phyloP scores from a whole-genome alignment of 2,113 vertebrate genomes.

The Falco punctatus region DNA sequence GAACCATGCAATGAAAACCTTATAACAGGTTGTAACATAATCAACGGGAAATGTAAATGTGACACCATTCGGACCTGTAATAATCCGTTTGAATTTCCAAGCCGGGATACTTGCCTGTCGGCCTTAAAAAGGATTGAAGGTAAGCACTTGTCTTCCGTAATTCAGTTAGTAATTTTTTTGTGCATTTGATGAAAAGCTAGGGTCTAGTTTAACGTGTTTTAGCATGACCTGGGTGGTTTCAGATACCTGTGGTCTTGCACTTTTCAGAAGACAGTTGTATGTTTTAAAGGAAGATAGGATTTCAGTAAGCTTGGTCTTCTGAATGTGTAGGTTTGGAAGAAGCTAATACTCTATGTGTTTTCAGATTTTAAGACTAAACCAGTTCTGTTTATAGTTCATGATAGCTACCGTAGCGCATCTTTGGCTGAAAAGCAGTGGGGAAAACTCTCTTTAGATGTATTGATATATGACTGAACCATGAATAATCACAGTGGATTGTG shows the following conservation, averaged over 20 bases:
- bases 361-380: not conserved
- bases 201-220: not conserved
- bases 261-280: not conserved
- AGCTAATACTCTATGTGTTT: not conserved
- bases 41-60: constrained; percentile 88
- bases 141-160: constrained; percentile 66
- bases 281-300: not conserved
- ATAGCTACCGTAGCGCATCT: not conserved
- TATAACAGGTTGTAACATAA: constrained; percentile 91
- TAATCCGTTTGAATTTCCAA: constrained; percentile 89
- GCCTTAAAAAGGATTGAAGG: constrained; percentile 90
- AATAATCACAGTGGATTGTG: not conserved
- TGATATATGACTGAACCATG: not conserved
- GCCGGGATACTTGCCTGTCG: constrained; percentile 84
- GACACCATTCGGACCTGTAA: constrained; percentile 89
- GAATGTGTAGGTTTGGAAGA: not conserved
- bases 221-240: not conserved
- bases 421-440: not conserved
- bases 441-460: not conserved
- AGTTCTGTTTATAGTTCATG: not conserved
- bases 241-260: not conserved
- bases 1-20: constrained; percentile 92
- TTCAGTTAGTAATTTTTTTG: not conserved
- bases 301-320: not conserved
- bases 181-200: not conserved